These are phyloP conservation scores for Mantis religiosa DNA, from an alignment of 2,888 invertebrate genomes.

Conservation along the genomic window DNA sequence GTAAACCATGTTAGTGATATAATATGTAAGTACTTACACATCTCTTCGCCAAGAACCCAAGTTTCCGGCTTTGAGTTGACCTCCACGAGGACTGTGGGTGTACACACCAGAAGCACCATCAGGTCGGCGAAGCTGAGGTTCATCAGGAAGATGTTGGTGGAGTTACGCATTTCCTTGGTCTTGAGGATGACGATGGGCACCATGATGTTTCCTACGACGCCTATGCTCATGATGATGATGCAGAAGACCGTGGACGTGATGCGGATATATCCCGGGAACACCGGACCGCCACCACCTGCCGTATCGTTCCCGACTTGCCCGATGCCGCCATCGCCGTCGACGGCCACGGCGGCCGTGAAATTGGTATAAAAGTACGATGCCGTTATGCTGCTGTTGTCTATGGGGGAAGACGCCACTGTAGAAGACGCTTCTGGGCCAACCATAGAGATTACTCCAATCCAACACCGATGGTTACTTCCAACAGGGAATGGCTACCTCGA, in stretches of 20 bases:
- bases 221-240: conserved; percentile 81
- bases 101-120: conserved; percentile 85
- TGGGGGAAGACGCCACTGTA: background rate
- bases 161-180: conserved; percentile 90
- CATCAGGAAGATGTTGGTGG: conserved; percentile 91
- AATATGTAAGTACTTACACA: conserved; percentile 72
- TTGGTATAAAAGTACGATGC: background rate
- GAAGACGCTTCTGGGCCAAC: background rate
- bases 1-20: too few relatives aligned
- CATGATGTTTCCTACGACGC: conserved; percentile 88
- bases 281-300: conserved; percentile 31
- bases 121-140: conserved; percentile 90
- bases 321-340: background rate
- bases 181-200: conserved; percentile 89
- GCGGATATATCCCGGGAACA: conserved; percentile 79
- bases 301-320: background rate
- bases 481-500: too few relatives aligned
- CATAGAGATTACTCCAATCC: background rate
- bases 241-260: conserved; percentile 85
- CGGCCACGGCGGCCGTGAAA: background rate
- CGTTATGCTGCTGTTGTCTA: background rate
- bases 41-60: conserved; percentile 86
- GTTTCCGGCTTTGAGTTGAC: conserved; percentile 87
- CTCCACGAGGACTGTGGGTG: conserved; percentile 91
- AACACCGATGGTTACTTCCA: background rate